A percentile compares a stretch with the other conserved stretches of the same genome.
phyloP scores from a whole-genome alignment of 2,113 vertebrate genomes.

The Sturnira hondurensis region DNA sequence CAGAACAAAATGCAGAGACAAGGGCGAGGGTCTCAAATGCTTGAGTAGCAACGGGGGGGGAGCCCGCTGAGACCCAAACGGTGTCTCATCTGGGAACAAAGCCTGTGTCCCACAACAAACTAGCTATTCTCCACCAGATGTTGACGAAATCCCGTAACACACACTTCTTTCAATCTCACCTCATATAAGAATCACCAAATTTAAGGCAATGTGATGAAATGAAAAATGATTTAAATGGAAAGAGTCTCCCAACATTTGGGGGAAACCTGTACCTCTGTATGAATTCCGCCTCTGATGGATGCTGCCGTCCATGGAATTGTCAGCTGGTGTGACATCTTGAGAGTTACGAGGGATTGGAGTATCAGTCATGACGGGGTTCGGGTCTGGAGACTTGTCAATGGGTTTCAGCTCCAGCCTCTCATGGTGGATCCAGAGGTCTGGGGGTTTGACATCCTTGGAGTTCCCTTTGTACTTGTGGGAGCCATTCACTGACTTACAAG shows the following conservation, averaged over 20 bases:
- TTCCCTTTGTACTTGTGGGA: constrained; percentile 99
- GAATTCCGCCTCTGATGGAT: constrained; percentile 96
- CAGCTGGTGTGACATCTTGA: constrained; percentile 95
- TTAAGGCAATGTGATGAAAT: background rate
- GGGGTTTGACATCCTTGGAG: constrained; percentile 97
- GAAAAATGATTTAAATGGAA: background rate
- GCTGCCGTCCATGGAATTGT: constrained; percentile 90
- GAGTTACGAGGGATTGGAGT: constrained; percentile 96
- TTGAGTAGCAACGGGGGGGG: background rate
- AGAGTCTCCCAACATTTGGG: background rate
- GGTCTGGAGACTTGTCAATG: constrained; percentile 97
- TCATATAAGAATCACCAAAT: background rate
- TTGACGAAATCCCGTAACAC: background rate
- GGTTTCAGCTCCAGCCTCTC: constrained; percentile 97
- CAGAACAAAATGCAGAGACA: background rate
- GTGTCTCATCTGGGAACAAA: background rate
- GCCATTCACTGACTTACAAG: constrained; percentile 94
- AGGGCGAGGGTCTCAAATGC: background rate
- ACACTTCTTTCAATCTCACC: background rate
- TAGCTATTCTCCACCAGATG: background rate
- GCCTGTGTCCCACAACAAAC: background rate
- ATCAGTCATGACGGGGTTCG: constrained; percentile 97
- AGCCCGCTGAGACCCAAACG: background rate
- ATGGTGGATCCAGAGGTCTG: constrained; percentile 98
- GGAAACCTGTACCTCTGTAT: constrained; percentile 85